phyloP scores from a whole-genome alignment of 2,797 vertebrate species.

The Pseudotriccus pelzelni region DNA sequence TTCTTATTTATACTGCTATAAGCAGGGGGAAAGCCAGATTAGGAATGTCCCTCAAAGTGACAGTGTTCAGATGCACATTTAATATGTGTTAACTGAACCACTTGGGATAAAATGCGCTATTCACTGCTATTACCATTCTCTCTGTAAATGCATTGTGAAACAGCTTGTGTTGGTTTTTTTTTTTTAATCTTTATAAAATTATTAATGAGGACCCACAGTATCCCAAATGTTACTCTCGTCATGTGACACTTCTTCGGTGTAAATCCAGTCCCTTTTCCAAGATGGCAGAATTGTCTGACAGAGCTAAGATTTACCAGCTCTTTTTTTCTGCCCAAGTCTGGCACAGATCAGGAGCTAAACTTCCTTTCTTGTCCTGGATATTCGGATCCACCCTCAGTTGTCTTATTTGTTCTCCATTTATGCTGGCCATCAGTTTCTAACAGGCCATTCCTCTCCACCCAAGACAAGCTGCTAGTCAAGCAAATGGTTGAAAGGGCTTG shows the following conservation, averaged over 20 bases:
- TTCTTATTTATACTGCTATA: not conserved
- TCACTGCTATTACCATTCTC: not conserved
- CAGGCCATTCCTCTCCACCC: not conserved
- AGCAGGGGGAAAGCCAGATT: not conserved
- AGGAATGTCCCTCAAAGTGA: not conserved
- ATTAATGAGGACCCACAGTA: not conserved
- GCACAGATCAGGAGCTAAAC: not conserved
- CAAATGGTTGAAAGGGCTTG: not conserved
- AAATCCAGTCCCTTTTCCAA: not conserved
- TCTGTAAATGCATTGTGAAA: not conserved
- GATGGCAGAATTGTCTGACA: not conserved
- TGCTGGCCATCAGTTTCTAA: not conserved
- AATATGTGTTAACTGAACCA: not conserved
- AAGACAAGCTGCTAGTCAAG: not conserved
- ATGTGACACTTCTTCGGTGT: not conserved
- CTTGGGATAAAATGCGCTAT: not conserved
- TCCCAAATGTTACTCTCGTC: not conserved
- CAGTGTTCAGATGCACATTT: not conserved
- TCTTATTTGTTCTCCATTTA: not conserved
- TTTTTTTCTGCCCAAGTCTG: not conserved
- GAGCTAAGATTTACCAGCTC: not conserved
- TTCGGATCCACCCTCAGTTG: not conserved
- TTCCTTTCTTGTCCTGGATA: not conserved
- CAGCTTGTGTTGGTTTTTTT: not conserved
- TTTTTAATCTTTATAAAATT: not conserved